Evolutionary conservation across 2,113 vertebrate species (phyloP).

Genomic region (Rhinolophus ferrumequinum): DNA sequence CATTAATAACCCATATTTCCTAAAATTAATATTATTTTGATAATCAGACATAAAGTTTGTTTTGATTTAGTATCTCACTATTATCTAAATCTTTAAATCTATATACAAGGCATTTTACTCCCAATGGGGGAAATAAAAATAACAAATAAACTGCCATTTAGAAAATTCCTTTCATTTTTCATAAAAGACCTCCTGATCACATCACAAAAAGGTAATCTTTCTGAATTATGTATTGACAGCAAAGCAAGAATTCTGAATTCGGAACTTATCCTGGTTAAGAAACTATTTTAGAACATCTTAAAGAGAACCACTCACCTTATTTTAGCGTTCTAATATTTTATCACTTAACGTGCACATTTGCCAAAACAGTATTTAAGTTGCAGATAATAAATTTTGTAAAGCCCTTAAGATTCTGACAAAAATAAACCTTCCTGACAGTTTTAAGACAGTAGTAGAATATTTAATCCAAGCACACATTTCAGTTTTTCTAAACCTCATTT

Average conservation of each 20-base stretch:
- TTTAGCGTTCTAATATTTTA: not conserved
- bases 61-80: not conserved
- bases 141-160: not conserved
- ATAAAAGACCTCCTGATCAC: not conserved
- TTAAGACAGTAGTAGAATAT: conserved; percentile 16
- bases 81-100: not conserved
- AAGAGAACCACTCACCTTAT: not conserved
- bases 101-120: not conserved
- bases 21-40: conserved; percentile 40
- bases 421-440: not conserved
- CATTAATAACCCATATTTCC: not conserved
- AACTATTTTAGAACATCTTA: not conserved
- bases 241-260: conserved; percentile 38
- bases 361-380: not conserved
- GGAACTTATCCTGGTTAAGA: not conserved
- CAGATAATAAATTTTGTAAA: conserved; percentile 13
- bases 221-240: not conserved
- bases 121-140: not conserved
- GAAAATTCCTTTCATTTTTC: conserved; percentile 29
- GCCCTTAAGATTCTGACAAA: not conserved
- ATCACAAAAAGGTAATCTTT: conserved; percentile 18
- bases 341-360: not conserved
- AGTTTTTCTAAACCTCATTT: conserved; percentile 1
- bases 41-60: not conserved
- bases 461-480: not conserved